Conservation (phyloP, 1,140 invertebrate genomes). For the Carposina sasakii region DNA sequence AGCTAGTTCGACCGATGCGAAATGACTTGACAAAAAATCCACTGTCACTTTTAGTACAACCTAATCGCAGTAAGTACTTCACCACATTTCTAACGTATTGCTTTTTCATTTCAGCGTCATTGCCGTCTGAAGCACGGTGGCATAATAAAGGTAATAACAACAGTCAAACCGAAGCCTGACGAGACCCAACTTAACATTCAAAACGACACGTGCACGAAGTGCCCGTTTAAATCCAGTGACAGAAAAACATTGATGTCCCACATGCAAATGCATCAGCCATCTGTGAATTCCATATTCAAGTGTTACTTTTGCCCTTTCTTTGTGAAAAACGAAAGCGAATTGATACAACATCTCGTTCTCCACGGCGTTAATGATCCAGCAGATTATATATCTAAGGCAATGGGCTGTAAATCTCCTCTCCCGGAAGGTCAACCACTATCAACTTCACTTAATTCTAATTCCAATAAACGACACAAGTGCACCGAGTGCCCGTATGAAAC, state of each 20-base stretch:
- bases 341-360: slow-evolving; percentile 61
- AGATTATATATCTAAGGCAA: slow-evolving; percentile 61
- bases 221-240: slow-evolving; percentile 81
- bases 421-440: slow-evolving; percentile 23
- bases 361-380: slow-evolving; percentile 65
- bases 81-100: no score
- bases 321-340: slow-evolving; percentile 73
- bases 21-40: no score
- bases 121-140: slow-evolving; percentile 82
- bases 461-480: slow-evolving; percentile 78
- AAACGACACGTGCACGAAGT: slow-evolving; percentile 76
- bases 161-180: slow-evolving; percentile 61
- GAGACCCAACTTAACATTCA: slow-evolving; percentile 48
- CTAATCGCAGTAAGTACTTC: no score
- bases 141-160: slow-evolving; percentile 77
- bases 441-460: slow-evolving; percentile 9
- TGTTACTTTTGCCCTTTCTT: slow-evolving; percentile 88
- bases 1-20: no score
- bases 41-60: no score
- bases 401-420: slow-evolving; percentile 47
- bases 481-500: slow-evolving; percentile 84
- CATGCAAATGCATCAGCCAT: slow-evolving; percentile 81
- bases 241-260: slow-evolving; percentile 79
- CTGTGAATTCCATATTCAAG: slow-evolving; percentile 81
- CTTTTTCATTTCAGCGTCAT: slow-evolving; percentile 77